phyloP scores from a whole-genome alignment of 2,113 vertebrate genomes.

The Siphamia tubifer region DNA sequence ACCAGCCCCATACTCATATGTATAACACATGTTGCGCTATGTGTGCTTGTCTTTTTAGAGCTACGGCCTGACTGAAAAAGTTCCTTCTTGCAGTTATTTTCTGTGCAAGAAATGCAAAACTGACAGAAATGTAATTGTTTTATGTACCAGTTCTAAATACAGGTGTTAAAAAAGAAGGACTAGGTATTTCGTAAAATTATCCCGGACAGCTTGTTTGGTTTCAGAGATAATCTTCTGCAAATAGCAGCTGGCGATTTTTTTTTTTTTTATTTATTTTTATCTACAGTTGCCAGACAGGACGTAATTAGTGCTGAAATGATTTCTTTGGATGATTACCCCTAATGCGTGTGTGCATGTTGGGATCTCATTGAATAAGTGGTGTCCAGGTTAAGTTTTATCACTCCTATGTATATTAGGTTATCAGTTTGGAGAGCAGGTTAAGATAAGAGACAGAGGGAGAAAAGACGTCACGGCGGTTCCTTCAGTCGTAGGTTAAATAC shows the following conservation, averaged over 20 bases:
- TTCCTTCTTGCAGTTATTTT: neutral
- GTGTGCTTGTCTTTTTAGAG: neutral
- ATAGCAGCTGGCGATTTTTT: too few species aligned
- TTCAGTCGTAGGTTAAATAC: too few species aligned
- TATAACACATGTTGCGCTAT: conserved; percentile 28
- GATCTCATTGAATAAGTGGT: conserved; percentile 41
- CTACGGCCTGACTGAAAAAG: conserved; percentile 6
- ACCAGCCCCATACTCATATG: conserved; percentile 9
- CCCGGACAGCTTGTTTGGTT: neutral
- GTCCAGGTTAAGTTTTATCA: conserved; percentile 45
- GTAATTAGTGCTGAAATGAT: neutral
- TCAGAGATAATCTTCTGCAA: too few species aligned
- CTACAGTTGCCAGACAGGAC: neutral
- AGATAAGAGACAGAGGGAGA: too few species aligned
- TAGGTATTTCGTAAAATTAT: neutral
- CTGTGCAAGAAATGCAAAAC: conserved; percentile 2
- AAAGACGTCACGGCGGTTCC: too few species aligned
- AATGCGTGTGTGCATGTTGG: neutral
- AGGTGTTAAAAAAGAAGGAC: neutral
- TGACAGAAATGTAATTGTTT: neutral
- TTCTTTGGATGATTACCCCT: neutral
- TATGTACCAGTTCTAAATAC: neutral
- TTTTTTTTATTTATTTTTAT: too few species aligned
- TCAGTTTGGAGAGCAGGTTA: conserved; percentile 50
- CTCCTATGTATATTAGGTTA: conserved; percentile 47